These are phyloP conservation scores for Alligator sinensis DNA, from an alignment of 2,113 vertebrate genomes.

Conservation along the genomic window DNA sequence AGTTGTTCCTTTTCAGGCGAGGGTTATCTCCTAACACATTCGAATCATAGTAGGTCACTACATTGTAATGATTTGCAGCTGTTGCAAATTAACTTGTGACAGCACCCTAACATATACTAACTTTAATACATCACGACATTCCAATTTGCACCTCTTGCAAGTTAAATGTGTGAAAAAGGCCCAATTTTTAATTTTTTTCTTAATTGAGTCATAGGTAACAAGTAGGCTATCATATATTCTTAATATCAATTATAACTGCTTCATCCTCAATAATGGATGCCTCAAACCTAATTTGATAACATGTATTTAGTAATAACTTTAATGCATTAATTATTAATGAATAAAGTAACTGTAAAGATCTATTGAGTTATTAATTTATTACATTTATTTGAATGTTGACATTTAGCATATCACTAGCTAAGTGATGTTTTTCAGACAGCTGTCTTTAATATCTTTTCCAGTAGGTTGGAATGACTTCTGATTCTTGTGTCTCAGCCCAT, in stretches of 20 bases:
- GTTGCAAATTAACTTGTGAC: too few species aligned
- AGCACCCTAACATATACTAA: too few species aligned
- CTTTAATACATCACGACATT: too few species aligned
- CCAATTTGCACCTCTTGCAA: too few species aligned
- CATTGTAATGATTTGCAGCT: too few species aligned
- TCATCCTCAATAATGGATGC: not conserved
- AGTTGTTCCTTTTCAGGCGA: too few species aligned
- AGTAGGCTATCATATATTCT: not conserved
- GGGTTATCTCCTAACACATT: too few species aligned
- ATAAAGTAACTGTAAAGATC: constrained; percentile 11
- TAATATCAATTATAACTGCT: not conserved
- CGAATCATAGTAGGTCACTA: too few species aligned
- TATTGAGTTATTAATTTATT: not conserved
- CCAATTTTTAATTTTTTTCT: not conserved
- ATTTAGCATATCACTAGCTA: not conserved
- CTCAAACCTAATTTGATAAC: not conserved
- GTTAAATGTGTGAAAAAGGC: too few species aligned
- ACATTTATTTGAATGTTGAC: not conserved
- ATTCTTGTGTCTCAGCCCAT: constrained; percentile 19
- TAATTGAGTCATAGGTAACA: not conserved
- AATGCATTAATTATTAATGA: not conserved
- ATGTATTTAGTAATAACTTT: not conserved
- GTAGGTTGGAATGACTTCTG: constrained; percentile 10
- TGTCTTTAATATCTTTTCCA: constrained; percentile 29
- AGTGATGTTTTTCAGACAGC: not conserved